Base-by-base conservation (phyloP, 2,888 invertebrate genomes). In the Aphidoletes aphidimyza region DNA sequence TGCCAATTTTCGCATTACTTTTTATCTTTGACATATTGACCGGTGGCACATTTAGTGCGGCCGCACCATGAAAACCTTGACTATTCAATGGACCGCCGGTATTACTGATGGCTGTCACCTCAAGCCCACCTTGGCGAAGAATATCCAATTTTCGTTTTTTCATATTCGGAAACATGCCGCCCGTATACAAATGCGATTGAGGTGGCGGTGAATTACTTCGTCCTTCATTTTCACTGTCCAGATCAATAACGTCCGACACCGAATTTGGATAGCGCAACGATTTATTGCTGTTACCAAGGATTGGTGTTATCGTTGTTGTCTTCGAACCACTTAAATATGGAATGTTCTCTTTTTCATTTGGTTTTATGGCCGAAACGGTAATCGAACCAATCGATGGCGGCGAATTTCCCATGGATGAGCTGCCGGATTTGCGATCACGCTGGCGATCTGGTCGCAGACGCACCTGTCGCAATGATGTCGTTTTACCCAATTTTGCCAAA, bases 81-180 rank as follows among this genome's bases (percentile, higher is more conserved):
- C 11, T 30, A 22, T 84, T 45, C 8, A 84, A 22, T 22, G 85
- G 49, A 14, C 86, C 86, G 47, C 85, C 85, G 0, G 85, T 85
- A 84, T 86, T 86, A 84, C 86, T 86, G 22, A 95, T 92, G 0
- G 95, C 93, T 0, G 95, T 95, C 0, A 95, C 95, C 88, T 95
- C 95, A 3, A 95, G 89, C 0, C 95, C 95, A 19, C 94, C 92
- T 87, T 95, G 94, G 85, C 94, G 93, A 54, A 95, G 90, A 78
- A 95, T 94, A 86, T 95, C 95, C 9, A 95, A 90, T 87, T 94
- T 95, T 86, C 93, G 92, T 87, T 92, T 92, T 89, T 94, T 94
- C 86, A 94, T 92, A 19, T 90, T 88, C 0, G 89, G 88, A 11
- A 86, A 34, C 2, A 85, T 84, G 34, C 85, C 6, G 22, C 14